Evolutionary conservation across 1,140 invertebrate genomes (phyloP), one percentile per base, ranked within the genome.

Genomic region (Zaprionus lachaisei): DNA sequence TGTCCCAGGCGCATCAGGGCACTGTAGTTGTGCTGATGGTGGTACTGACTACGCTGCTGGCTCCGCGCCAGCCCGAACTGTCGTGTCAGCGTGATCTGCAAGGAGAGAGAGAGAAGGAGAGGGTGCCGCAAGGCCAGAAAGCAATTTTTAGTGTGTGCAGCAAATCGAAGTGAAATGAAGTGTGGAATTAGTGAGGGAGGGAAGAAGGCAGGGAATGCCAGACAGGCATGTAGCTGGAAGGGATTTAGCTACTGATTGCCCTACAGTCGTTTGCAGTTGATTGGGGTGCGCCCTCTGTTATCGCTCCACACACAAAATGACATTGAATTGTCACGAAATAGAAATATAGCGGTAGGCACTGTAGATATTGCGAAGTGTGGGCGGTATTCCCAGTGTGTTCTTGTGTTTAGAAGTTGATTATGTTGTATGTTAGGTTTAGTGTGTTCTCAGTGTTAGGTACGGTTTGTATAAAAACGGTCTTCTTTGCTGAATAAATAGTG

Each of bases 21-120:
- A 26, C 91, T 92, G 72, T 92, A 92, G 62, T 91, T 91, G 76
- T 89, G 84, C 57, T 84, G 84, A n/a, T 47, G 41, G 15, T 85
- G 82, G 31, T 80, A 79, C 44, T 85, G 77, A 15, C 73, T 89
- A 68, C 82, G 77, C 54, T 83, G 82, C 55, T 92, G 74, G 49
- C 67, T 80, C 24, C 83, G 63, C 38, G 79, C 71, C 65, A 92
- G 28, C 0, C 83, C 80, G 28, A 86, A 92, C 38, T 92, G 91
- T 1, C 86, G 77, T 1, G 90, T 83, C 20, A 92, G 51, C 2
- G 91, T 92, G 5, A 91, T 76, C 91, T 92, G 44, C 1, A 55
- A 54, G 14, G 26, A 26, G 34, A 24, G 20, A 22, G 12, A n/a
- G 15, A 44, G 24, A 9, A 7, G 1, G 31, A 44, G 20, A 51